Evolutionary conservation across 2,797 vertebrate genomes (phyloP).

Genomic region (Sebastes ruberrimus): DNA sequence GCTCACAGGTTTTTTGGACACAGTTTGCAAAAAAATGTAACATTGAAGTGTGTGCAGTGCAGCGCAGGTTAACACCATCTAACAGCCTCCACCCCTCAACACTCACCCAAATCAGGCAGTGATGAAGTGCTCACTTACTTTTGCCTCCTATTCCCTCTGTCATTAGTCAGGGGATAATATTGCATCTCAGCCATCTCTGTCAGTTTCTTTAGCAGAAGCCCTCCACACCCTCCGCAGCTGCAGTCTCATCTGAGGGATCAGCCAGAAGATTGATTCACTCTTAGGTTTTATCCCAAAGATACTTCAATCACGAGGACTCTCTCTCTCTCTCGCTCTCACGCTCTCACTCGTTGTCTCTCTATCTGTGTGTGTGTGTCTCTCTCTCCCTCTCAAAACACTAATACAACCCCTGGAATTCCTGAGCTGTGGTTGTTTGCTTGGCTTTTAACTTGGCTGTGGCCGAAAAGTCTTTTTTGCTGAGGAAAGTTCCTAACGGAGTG

Average conservation of each 20-base stretch:
- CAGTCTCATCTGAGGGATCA: slow-evolving; percentile 59
- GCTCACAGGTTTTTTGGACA: slow-evolving; percentile 16
- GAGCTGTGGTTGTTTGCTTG: slow-evolving; percentile 29
- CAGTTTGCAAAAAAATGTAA: not conserved
- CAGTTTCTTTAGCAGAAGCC: slow-evolving; percentile 37
- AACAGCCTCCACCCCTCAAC: slow-evolving; percentile 13
- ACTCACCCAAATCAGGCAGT: slow-evolving; percentile 37
- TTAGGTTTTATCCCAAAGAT: slow-evolving; percentile 52
- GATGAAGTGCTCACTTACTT: slow-evolving; percentile 49
- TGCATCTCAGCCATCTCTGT: slow-evolving; percentile 45
- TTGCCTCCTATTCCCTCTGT: slow-evolving; percentile 29
- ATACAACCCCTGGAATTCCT: slow-evolving; percentile 19
- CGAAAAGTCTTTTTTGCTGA: not conserved
- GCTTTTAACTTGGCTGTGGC: slow-evolving; percentile 47
- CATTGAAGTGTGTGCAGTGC: not conserved
- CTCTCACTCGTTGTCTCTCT: not conserved
- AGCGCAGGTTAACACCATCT: slow-evolving; percentile 13
- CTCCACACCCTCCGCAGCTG: slow-evolving; percentile 36
- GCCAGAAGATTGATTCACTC: slow-evolving; percentile 57
- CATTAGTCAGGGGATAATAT: slow-evolving; percentile 41
- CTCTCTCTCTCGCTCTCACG: not conserved
- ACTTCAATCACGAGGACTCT: slow-evolving; percentile 47
- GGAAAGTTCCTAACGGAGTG: not conserved
- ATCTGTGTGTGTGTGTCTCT: not conserved
- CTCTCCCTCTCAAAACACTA: not conserved